Evolutionary conservation across 2,888 invertebrate species (phyloP).

Genomic region (Metalampra italica): DNA sequence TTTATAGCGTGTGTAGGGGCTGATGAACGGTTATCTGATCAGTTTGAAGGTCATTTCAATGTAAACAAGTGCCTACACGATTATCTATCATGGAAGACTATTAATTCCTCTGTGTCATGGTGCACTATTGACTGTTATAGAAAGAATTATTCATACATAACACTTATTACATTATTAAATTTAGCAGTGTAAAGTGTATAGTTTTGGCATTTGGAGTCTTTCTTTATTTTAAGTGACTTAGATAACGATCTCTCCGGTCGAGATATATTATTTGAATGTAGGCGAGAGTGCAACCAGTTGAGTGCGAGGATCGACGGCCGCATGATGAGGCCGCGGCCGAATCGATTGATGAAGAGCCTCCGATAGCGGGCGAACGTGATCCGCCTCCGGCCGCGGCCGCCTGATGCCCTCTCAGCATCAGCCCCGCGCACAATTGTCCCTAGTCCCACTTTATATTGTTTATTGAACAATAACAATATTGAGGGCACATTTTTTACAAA

Average conservation of each 20-base stretch:
- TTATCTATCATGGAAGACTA: conserved; percentile 11
- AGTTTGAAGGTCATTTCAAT: conserved; percentile 30
- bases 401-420: not conserved
- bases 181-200: no score
- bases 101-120: no score
- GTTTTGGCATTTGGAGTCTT: no score
- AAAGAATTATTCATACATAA: no score
- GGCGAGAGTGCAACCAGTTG: not conserved
- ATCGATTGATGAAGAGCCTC: conserved; percentile 72
- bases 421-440: not conserved
- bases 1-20: conserved; percentile 41
- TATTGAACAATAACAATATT: not conserved
- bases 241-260: no score
- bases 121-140: not conserved
- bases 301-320: conserved; percentile 38
- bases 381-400: conserved; percentile 26
- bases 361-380: conserved; percentile 65
- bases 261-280: no score
- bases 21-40: conserved; percentile 52
- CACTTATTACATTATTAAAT: no score
- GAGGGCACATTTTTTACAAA: not conserved
- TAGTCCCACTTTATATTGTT: conserved; percentile 9
- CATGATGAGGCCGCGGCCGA: conserved; percentile 32
- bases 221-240: no score
- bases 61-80: conserved; percentile 6